Percentiles rank a stretch among this genome's conserved stretches.
Evolutionary conservation across 35 echinoderm and acorn worm genomes (phyloP).

Genomic region (Heliocidaris tuberculata): DNA sequence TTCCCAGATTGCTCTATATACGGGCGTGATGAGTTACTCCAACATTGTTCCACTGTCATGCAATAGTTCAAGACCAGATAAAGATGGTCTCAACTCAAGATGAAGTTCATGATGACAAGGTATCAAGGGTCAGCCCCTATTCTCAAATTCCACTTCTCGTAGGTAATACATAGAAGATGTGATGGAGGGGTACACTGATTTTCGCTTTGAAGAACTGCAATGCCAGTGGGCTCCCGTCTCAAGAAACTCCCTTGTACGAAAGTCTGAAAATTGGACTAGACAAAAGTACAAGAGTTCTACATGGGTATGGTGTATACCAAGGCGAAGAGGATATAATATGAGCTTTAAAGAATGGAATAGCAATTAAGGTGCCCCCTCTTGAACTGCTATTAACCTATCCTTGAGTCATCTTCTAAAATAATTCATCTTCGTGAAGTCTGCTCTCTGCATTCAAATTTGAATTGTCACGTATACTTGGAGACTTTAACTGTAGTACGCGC

Average conservation of each 20-base stretch:
- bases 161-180: no score
- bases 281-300: background rate
- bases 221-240: background rate
- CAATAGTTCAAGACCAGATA: background rate
- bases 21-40: background rate
- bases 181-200: background rate
- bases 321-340: background rate
- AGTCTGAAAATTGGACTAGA: background rate
- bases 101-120: background rate
- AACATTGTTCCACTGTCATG: background rate
- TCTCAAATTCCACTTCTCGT: background rate
- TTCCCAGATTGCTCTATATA: background rate
- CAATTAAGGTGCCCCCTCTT: constrained; percentile 14
- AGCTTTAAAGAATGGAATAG: background rate
- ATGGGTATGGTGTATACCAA: background rate
- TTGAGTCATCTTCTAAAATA: background rate
- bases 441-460: background rate
- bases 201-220: background rate
- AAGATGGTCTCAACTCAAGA: background rate
- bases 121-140: background rate
- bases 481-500: background rate
- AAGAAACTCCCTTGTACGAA: background rate
- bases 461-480: background rate
- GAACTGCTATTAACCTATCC: constrained; percentile 16
- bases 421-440: constrained; percentile 1